A percentile compares a stretch with the other conserved stretches of the same genome.
Evolutionary conservation across 2,113 vertebrate species (phyloP).

Genomic region (Sinosuthora webbiana): DNA sequence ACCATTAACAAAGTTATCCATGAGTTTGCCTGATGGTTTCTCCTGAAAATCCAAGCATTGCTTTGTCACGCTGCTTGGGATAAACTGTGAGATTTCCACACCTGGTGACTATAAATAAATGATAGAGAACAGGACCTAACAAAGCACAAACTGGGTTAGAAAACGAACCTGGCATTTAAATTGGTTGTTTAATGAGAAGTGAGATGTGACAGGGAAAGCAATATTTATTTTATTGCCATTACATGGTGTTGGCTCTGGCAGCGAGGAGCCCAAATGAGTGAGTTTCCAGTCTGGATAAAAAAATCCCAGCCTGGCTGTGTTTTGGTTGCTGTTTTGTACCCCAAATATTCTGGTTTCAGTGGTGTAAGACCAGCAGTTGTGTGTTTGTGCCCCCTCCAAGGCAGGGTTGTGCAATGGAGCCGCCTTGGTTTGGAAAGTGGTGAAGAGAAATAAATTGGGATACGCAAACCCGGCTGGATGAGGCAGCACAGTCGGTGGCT

Average conservation of each 20-base stretch:
- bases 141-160: neutral
- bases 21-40: neutral
- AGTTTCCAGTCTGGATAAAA: neutral
- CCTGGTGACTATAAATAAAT: neutral
- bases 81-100: neutral
- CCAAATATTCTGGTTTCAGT: neutral
- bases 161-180: neutral
- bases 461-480: neutral
- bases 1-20: neutral
- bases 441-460: neutral
- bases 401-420: neutral
- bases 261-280: neutral
- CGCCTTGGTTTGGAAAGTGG: neutral
- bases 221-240: neutral
- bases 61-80: neutral
- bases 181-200: neutral
- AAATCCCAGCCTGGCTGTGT: neutral
- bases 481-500: neutral
- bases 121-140: neutral
- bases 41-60: neutral
- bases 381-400: neutral
- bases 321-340: neutral
- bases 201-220: neutral
- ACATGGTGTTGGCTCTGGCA: neutral
- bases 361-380: neutral